Conservation (phyloP, 1,140 invertebrate species). For the Nixonia krombeini region DNA sequence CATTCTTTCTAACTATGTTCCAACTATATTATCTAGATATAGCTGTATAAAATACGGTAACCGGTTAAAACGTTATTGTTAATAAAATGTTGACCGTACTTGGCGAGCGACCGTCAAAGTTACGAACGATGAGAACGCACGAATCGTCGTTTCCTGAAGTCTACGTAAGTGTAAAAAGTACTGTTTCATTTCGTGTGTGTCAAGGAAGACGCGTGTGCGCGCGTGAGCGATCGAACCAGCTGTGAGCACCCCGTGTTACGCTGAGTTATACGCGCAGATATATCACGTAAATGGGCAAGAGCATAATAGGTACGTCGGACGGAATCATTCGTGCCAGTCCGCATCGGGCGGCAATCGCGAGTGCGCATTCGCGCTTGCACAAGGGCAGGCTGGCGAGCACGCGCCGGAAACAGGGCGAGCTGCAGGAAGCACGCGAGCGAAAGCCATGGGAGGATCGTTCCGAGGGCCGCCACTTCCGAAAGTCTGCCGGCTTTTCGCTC, state of each 20-base stretch:
- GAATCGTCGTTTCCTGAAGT: too few relatives aligned
- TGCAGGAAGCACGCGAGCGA: constrained; percentile 51
- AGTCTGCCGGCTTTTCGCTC: too few relatives aligned
- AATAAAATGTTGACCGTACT: too few relatives aligned
- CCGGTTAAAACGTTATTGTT: too few relatives aligned
- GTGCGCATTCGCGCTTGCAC: constrained; percentile 2
- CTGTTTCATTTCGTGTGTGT: too few relatives aligned
- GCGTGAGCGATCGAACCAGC: neutral
- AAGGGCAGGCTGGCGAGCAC: constrained; percentile 27
- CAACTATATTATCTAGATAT: too few relatives aligned
- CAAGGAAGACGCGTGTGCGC: neutral
- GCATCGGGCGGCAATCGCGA: constrained; percentile 11
- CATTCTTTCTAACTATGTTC: too few relatives aligned
- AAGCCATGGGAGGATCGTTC: constrained; percentile 33
- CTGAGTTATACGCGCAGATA: constrained; percentile 7
- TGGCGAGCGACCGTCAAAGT: too few relatives aligned
- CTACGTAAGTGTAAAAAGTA: too few relatives aligned
- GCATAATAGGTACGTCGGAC: constrained; percentile 7
- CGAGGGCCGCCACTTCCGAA: neutral
- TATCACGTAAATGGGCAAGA: constrained; percentile 9
- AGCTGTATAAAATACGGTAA: too few relatives aligned
- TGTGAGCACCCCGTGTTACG: constrained; percentile 8
- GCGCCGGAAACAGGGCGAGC: constrained; percentile 57
- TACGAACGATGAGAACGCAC: too few relatives aligned
- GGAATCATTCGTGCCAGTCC: constrained; percentile 6